phyloP scores from a whole-genome alignment of 53 echinoderm and acorn worm species.

The Actinopyga echinites region DNA sequence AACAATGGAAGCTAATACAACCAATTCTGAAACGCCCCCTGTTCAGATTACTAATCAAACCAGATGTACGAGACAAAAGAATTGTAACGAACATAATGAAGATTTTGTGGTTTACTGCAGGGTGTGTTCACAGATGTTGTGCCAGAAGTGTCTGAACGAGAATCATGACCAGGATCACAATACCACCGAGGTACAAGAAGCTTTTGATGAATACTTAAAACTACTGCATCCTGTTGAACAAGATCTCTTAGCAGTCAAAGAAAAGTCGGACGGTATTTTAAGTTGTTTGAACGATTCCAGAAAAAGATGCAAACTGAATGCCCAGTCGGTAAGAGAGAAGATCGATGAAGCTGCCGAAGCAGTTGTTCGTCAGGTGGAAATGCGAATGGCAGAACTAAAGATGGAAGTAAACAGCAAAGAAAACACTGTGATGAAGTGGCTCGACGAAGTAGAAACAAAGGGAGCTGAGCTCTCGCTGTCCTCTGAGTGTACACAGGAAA shows the following conservation, averaged over 20 bases:
- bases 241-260: background rate
- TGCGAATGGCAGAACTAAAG: background rate
- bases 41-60: background rate
- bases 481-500: background rate
- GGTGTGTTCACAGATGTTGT: background rate
- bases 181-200: background rate
- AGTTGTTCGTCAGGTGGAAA: background rate
- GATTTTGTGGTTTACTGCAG: background rate
- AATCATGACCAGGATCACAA: background rate
- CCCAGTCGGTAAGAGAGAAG: background rate
- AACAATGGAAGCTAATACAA: background rate
- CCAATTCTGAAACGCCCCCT: no score
- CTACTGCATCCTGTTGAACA: background rate
- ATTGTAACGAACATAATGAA: background rate
- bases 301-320: background rate
- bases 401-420: background rate
- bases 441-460: background rate
- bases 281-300: background rate
- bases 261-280: background rate
- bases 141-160: background rate
- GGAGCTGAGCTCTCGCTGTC: background rate
- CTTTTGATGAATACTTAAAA: background rate
- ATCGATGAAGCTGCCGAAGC: background rate
- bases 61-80: no score
- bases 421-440: background rate